phyloP scores from a whole-genome alignment of 2,888 invertebrate species.

The Labia minor region DNA sequence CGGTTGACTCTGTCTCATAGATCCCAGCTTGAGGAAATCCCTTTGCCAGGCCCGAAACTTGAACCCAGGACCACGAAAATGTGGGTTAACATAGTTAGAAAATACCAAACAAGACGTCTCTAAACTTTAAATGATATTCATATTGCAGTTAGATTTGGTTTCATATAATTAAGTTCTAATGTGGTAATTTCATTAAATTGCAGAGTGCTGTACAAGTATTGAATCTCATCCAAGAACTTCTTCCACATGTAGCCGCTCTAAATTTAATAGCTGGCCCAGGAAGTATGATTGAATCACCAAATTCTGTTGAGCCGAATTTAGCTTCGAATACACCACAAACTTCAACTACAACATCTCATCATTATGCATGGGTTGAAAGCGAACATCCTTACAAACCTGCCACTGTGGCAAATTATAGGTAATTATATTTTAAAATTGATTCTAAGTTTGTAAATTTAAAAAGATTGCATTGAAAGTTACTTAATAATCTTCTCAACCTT shows the following conservation, averaged over 20 bases:
- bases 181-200: conserved; percentile 32
- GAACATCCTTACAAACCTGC: conserved; percentile 94
- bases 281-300: conserved; percentile 23
- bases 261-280: conserved; percentile 47
- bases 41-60: no score
- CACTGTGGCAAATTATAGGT: conserved; percentile 72
- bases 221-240: conserved; percentile 71
- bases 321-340: conserved; percentile 23
- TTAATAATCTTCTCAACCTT: background rate
- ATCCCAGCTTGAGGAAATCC: no score
- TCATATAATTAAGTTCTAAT: no score
- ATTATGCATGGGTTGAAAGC: conserved; percentile 87
- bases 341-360: conserved; percentile 61
- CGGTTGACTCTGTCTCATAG: no score
- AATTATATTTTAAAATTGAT: conserved; percentile 26
- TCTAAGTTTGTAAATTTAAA: background rate
- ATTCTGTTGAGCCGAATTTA: conserved; percentile 19
- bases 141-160: no score
- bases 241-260: conserved; percentile 78
- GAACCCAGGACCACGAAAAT: no score
- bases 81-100: no score
- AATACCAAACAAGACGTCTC: no score
- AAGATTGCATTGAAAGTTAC: background rate
- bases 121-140: no score
- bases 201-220: conserved; percentile 78